A percentile compares a stretch with the other conserved stretches of the same genome.
phyloP scores from a whole-genome alignment of 35 echinoderm and acorn worm species.

The Diadema setosum region DNA sequence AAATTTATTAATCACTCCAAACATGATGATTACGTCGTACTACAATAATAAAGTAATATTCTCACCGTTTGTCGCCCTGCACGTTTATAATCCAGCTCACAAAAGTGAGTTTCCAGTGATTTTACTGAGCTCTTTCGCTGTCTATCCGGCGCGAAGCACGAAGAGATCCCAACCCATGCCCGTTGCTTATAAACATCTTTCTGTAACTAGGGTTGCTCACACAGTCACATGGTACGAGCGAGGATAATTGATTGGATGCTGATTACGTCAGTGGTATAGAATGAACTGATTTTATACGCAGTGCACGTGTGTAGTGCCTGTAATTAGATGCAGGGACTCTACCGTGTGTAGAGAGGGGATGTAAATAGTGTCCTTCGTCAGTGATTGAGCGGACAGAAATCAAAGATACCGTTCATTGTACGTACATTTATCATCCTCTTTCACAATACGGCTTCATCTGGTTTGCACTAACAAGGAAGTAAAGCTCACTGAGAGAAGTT shows the following conservation, averaged over 20 bases:
- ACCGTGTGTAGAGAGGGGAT: too few species aligned
- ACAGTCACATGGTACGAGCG: background rate
- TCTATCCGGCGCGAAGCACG: background rate
- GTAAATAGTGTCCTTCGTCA: too few species aligned
- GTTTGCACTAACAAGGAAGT: too few species aligned
- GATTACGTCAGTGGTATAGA: background rate
- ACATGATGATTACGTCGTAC: too few species aligned
- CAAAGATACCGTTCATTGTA: too few species aligned
- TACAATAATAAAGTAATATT: background rate
- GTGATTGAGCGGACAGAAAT: too few species aligned
- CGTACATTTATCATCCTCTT: too few species aligned
- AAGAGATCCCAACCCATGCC: background rate
- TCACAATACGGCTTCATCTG: too few species aligned
- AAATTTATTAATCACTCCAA: too few species aligned
- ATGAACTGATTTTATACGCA: background rate
- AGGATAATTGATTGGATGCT: background rate
- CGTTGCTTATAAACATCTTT: background rate
- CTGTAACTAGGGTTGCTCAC: constrained; percentile 7
- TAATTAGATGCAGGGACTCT: too few species aligned
- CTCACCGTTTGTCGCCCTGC: background rate
- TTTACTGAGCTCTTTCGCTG: background rate
- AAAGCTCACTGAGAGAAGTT: too few species aligned
- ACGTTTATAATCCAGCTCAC: background rate
- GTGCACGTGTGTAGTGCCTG: too few species aligned
- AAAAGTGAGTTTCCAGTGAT: background rate